Base-by-base conservation (phyloP, 1,140 invertebrate species). In the Neodiprion pinetum region DNA sequence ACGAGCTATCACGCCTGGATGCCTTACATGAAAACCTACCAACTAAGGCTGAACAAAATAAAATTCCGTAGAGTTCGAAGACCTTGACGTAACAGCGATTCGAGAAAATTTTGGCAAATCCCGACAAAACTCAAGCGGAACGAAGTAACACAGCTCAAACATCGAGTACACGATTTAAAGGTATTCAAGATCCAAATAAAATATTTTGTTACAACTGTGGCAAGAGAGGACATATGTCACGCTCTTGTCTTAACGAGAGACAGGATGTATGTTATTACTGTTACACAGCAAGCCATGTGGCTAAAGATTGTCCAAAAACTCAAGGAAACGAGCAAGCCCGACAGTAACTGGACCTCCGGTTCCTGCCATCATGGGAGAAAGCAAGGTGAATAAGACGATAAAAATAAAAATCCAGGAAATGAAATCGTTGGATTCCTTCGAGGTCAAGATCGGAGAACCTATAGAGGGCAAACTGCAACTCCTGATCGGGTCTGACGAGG, bases 201-300 rank as follows among this genome's bases (percentile, higher is more conserved):
- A 65, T 61, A 8, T 70, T 76, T 28, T 76, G 75, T 40, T 68
- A 70, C 47, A 76, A 76, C 47, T 76, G 75, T 21, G 68, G 75
- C 28, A 49, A 73, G 67, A 23, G 0, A 17, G 71, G 70, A 9
- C 71, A 75, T 40, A 72, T 67, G 17, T 11, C 61, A 12, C 61
- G 61, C 65, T 74, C 14, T 70, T 74, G 76, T 67, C 12, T 23
- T 11, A 66, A 47, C n/a, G 48, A 77, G 7, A 65, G 68, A 3
- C 48, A 73, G 40, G 12, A 48, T 10, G 73, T 72, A n/a, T 77
- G 73, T 69, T 69, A 23, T 23, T 47, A 70, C 14, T 77, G 76
- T 74, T n/a, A n/a, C 11, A 65, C 11, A 65, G n/a, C n/a, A 9
- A 70, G 75, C 12, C 75, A 76, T 40, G 14, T n/a, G 8, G 74